phyloP scores from a whole-genome alignment of 1,140 invertebrate species.

The Colletes latitarsis region DNA sequence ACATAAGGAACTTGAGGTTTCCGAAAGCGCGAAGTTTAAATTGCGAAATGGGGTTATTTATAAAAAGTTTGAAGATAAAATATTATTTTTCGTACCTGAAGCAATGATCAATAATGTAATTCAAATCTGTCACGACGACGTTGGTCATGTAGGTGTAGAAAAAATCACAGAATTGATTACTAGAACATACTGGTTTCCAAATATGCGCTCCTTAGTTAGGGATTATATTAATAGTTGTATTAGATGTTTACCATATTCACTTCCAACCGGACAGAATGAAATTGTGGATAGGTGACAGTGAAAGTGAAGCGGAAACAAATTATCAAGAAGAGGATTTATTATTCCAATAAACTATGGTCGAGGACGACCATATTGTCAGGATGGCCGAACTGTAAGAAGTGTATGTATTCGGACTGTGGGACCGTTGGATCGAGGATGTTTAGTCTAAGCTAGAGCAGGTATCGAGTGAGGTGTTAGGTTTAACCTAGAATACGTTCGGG shows the following conservation, averaged over 20 bases:
- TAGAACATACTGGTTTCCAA: background rate
- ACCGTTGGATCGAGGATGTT: no score
- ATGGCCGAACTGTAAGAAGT: background rate
- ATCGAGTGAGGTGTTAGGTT: no score
- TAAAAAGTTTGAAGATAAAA: background rate
- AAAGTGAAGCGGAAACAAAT: no score
- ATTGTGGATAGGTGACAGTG: no score
- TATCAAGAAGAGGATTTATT: no score
- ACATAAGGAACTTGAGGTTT: background rate
- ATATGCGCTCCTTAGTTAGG: background rate
- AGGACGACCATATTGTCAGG: background rate
- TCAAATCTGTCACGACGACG: background rate
- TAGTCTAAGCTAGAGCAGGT: no score
- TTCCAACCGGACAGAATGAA: background rate
- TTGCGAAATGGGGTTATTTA: constrained; percentile 11
- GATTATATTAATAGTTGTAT: background rate
- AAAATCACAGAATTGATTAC: background rate
- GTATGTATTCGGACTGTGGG: no score
- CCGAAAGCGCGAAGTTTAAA: background rate
- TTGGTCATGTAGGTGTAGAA: background rate
- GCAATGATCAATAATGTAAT: background rate
- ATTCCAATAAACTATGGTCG: background rate
- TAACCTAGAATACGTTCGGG: no score
- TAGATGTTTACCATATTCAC: background rate
- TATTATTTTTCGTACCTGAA: constrained; percentile 5